Conservation (phyloP, 2,797 vertebrate genomes). For the Xiphorhynchus erythropygius region DNA sequence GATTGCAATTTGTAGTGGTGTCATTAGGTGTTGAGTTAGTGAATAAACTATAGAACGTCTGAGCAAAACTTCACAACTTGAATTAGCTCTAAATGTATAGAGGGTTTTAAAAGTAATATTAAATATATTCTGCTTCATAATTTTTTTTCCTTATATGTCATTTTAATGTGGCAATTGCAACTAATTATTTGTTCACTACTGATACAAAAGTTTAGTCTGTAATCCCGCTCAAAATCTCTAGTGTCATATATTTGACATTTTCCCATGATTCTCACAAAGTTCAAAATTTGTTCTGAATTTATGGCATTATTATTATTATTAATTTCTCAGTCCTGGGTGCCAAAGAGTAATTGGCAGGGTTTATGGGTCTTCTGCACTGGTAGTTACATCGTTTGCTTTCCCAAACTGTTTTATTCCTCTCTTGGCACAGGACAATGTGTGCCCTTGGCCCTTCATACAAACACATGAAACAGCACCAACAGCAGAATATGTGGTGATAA, state of each 20-base stretch:
- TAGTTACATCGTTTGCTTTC: neutral
- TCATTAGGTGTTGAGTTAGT: neutral
- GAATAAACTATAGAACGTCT: neutral
- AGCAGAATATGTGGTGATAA: neutral
- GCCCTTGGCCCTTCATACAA: neutral
- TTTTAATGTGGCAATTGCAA: neutral
- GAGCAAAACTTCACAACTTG: neutral
- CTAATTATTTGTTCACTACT: neutral
- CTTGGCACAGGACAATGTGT: neutral
- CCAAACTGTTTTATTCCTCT: constrained; percentile 6
- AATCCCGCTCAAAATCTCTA: neutral
- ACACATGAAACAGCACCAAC: neutral
- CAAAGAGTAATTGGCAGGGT: constrained; percentile 18
- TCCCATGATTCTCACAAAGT: neutral
- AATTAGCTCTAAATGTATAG: neutral
- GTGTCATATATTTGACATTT: neutral
- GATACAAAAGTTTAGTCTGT: neutral
- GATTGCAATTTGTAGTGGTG: neutral
- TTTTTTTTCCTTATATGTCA: neutral
- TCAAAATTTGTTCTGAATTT: neutral
- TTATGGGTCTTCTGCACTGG: neutral
- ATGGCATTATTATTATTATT: neutral
- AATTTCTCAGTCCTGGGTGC: neutral
- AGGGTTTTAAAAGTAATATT: neutral
- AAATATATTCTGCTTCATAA: neutral